Evolutionary conservation across 2,797 vertebrate species (phyloP).

Genomic region (Chanos chanos): DNA sequence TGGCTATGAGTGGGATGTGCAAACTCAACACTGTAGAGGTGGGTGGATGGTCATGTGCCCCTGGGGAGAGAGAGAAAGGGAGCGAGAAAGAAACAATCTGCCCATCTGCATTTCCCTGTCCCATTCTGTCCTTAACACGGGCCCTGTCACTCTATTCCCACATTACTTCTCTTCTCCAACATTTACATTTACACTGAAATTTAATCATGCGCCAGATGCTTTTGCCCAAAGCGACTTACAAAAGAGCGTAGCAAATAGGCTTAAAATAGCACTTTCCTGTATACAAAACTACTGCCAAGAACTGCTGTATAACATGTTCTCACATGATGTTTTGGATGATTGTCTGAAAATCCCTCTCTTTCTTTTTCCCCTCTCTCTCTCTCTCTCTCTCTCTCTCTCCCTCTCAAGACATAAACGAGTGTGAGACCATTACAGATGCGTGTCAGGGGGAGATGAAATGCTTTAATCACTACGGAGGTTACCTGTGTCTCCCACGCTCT

Average conservation of each 20-base stretch:
- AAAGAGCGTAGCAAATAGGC: no score
- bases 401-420: conserved; percentile 62
- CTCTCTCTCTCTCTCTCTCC: neutral
- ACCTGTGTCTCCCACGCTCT: conserved; percentile 81
- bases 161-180: no score
- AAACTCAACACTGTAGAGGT: conserved; percentile 76
- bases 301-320: no score
- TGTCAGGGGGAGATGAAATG: conserved; percentile 95
- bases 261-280: no score
- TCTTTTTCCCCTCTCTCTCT: neutral
- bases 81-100: conserved; percentile 30
- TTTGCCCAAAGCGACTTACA: no score
- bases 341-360: neutral
- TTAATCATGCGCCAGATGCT: no score
- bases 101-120: conserved; percentile 29
- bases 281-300: no score
- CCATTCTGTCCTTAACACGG: no score
- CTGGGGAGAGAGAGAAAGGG: conserved; percentile 15
- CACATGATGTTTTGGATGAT: no score
- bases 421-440: conserved; percentile 83
- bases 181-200: no score
- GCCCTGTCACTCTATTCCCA: no score
- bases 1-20: conserved; percentile 73
- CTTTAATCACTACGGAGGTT: conserved; percentile 92
- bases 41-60: conserved; percentile 48